Evolutionary conservation across 2,113 vertebrate species (phyloP).

Genomic region (Myotis brandtii): DNA sequence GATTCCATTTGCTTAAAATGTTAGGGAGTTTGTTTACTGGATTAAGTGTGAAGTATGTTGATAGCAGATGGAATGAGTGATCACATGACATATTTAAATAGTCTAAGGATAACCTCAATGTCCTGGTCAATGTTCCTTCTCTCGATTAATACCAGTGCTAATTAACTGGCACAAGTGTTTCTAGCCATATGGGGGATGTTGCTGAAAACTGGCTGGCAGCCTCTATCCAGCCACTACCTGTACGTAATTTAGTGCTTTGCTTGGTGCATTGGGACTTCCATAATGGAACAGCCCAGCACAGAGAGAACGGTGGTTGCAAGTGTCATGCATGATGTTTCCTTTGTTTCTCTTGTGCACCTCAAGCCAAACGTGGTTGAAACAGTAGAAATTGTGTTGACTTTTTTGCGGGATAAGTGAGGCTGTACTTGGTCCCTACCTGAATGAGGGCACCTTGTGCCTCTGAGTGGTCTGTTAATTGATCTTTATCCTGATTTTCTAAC

Average conservation of each 20-base stretch:
- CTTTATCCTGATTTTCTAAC: constrained; percentile 45
- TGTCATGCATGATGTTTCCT: constrained; percentile 16
- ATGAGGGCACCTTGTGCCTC: background rate
- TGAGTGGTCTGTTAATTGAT: background rate
- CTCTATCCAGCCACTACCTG: constrained; percentile 73
- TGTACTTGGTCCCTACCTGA: background rate
- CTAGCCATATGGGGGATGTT: constrained; percentile 79
- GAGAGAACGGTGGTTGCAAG: background rate
- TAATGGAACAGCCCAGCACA: constrained; percentile 34
- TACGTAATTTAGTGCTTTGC: constrained; percentile 37
- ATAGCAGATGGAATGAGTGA: constrained; percentile 87
- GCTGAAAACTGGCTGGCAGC: constrained; percentile 81
- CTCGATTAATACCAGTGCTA: constrained; percentile 84
- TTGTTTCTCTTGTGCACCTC: constrained; percentile 7
- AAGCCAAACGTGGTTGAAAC: background rate
- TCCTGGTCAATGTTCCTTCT: constrained; percentile 86
- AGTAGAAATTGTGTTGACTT: constrained; percentile 2
- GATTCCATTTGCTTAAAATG: constrained; percentile 84
- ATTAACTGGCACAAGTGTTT: constrained; percentile 85
- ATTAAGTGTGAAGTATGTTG: constrained; percentile 85
- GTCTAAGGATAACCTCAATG: constrained; percentile 83
- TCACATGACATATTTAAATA: constrained; percentile 84
- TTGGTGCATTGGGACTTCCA: constrained; percentile 69
- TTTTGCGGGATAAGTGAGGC: background rate
- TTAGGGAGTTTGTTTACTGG: constrained; percentile 80